These are phyloP conservation scores for Crocallis elinguaria DNA, from an alignment of 2,888 invertebrate genomes.

Conservation along the genomic window DNA sequence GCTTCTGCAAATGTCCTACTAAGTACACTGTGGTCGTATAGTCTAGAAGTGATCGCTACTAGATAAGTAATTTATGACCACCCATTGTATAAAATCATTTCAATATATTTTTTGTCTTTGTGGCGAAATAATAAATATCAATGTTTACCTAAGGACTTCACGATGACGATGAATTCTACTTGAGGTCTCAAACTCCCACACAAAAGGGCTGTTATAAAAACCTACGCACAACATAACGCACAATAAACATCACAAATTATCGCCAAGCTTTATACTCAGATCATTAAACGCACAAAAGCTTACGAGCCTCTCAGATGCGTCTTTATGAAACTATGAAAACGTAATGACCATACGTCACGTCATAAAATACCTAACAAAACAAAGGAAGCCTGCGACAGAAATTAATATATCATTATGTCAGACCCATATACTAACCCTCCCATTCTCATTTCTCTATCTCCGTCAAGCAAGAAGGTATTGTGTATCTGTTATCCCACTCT, in stretches of 20 bases:
- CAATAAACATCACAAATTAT: conserved; percentile 62
- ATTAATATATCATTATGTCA: conserved; percentile 86
- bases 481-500: conserved; percentile 45
- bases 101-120: no score
- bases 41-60: no score
- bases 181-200: no score
- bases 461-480: conserved; percentile 29
- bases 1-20: no score
- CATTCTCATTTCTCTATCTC: conserved; percentile 47
- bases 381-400: conserved; percentile 81
- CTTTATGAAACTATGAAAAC: conserved; percentile 84
- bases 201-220: conserved; percentile 12
- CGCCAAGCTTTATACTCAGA: conserved; percentile 59
- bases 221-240: conserved; percentile 37
- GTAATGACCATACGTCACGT: conserved; percentile 82
- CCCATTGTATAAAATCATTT: no score
- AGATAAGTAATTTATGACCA: no score
- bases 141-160: no score
- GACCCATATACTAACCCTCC: conserved; percentile 71
- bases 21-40: no score
- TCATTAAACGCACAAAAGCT: conserved; percentile 76
- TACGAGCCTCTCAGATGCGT: conserved; percentile 63
- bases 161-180: no score
- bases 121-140: no score
- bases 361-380: conserved; percentile 83